Evolutionary conservation across 2,888 invertebrate species (phyloP).

Genomic region (Chromoteleia sp.): DNA sequence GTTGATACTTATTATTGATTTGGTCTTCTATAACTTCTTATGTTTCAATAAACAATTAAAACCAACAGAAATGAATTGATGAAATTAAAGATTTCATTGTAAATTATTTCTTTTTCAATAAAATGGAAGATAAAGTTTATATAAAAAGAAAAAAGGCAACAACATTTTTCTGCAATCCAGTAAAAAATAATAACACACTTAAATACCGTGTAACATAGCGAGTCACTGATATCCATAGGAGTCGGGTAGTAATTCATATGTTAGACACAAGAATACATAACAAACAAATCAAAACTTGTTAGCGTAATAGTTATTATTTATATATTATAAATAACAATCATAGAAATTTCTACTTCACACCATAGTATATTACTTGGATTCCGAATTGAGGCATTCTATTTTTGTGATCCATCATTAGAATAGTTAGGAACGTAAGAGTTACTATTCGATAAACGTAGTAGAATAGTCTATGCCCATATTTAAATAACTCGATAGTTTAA

Average conservation of each 20-base stretch:
- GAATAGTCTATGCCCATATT: slow-evolving; percentile 73
- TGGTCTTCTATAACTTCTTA: neutral
- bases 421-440: slow-evolving; percentile 67
- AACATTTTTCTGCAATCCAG: neutral
- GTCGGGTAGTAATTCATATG: slow-evolving; percentile 26
- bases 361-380: slow-evolving; percentile 60
- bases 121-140: neutral
- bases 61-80: too few relatives aligned
- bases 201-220: slow-evolving; percentile 17
- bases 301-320: slow-evolving; percentile 52
- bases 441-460: slow-evolving; percentile 69
- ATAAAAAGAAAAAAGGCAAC: neutral
- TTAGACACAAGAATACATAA: slow-evolving; percentile 58
- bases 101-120: too few relatives aligned
- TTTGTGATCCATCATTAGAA: slow-evolving; percentile 70
- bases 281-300: slow-evolving; percentile 56
- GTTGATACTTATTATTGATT: neutral
- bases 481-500: slow-evolving; percentile 76
- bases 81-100: too few relatives aligned
- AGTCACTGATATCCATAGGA: slow-evolving; percentile 27
- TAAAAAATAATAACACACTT: slow-evolving; percentile 20
- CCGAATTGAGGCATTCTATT: slow-evolving; percentile 64
- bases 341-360: slow-evolving; percentile 51
- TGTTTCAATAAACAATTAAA: neutral
- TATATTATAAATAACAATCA: slow-evolving; percentile 50